phyloP scores from a whole-genome alignment of 2,113 vertebrate genomes.

The Burhinus bistriatus region DNA sequence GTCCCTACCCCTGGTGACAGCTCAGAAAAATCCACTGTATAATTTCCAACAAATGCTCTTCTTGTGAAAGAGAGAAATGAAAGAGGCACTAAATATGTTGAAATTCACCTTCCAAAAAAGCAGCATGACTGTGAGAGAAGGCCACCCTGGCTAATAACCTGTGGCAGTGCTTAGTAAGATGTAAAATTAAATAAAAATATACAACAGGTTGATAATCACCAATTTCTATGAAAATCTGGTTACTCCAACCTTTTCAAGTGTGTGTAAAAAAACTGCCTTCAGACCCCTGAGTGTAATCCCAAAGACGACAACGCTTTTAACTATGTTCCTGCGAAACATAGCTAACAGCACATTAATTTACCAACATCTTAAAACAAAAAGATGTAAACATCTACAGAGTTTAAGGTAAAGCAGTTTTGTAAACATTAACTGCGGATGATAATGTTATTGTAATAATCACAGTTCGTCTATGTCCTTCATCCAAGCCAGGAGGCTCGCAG shows the following conservation, averaged over 20 bases:
- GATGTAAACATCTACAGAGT: slow-evolving; percentile 88
- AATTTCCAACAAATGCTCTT: slow-evolving; percentile 57
- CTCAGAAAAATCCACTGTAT: slow-evolving; percentile 22
- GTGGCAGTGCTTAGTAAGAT: slow-evolving; percentile 82
- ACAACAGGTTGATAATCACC: slow-evolving; percentile 75
- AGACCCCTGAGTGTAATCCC: slow-evolving; percentile 87
- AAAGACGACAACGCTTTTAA: slow-evolving; percentile 73
- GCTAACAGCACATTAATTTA: slow-evolving; percentile 75
- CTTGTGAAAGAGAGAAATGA: slow-evolving; percentile 76
- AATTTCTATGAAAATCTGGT: slow-evolving; percentile 72
- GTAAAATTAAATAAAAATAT: slow-evolving; percentile 78
- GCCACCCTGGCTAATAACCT: slow-evolving; percentile 77
- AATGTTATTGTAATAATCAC: slow-evolving; percentile 72
- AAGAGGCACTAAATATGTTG: slow-evolving; percentile 83
- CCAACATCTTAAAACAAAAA: slow-evolving; percentile 74
- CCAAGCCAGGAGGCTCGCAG: slow-evolving; percentile 68
- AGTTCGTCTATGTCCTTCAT: slow-evolving; percentile 76
- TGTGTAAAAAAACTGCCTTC: slow-evolving; percentile 81
- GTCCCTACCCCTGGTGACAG: slow-evolving; percentile 31
- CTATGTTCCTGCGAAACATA: slow-evolving; percentile 68
- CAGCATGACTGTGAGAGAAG: slow-evolving; percentile 82
- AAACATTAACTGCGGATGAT: slow-evolving; percentile 83
- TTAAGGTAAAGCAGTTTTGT: slow-evolving; percentile 88
- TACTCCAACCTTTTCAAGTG: slow-evolving; percentile 83
- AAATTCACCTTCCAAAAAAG: slow-evolving; percentile 80